Percentiles rank a stretch among this genome's conserved stretches.
Evolutionary conservation across 37 sponge, comb jelly and placozoan species (phyloP).

Genomic region (Bolinopsis microptera): DNA sequence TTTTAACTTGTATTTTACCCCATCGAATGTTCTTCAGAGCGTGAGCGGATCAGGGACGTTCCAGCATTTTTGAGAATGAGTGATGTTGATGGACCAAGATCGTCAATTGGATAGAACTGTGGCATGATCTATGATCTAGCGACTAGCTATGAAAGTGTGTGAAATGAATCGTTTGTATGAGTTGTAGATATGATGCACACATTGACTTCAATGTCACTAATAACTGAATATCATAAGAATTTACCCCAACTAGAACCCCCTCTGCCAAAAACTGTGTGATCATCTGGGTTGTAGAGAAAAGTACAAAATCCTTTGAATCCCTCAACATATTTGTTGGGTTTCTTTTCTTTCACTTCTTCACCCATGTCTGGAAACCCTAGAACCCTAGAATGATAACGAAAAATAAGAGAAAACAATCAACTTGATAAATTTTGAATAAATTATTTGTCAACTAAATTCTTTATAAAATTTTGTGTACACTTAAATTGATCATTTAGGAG

Average conservation of each 20-base stretch:
- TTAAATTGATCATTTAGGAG: neutral
- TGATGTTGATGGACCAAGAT: neutral
- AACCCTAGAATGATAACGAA: neutral
- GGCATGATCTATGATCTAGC: neutral
- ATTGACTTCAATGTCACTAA: too few species aligned
- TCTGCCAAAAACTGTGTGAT: constrained; percentile 41
- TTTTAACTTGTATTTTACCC: neutral
- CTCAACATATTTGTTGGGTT: constrained; percentile 10
- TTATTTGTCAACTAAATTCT: too few species aligned
- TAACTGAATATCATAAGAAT: too few species aligned
- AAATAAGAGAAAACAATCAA: too few species aligned
- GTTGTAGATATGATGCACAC: neutral
- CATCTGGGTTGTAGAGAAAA: constrained; percentile 56
- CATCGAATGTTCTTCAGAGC: constrained; percentile 1
- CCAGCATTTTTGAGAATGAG: neutral
- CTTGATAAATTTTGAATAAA: too few species aligned
- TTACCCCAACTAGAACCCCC: constrained; percentile 63
- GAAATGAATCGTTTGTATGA: neutral
- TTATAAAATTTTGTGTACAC: neutral
- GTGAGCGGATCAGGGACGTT: neutral
- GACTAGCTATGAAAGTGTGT: neutral
- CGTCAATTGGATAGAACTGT: neutral
- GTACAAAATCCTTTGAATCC: constrained; percentile 37
- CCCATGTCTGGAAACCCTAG: constrained; percentile 24
- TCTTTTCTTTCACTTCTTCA: constrained; percentile 43